Base-by-base conservation (phyloP, 1,140 invertebrate species). In the Harlomillsia oculata region DNA sequence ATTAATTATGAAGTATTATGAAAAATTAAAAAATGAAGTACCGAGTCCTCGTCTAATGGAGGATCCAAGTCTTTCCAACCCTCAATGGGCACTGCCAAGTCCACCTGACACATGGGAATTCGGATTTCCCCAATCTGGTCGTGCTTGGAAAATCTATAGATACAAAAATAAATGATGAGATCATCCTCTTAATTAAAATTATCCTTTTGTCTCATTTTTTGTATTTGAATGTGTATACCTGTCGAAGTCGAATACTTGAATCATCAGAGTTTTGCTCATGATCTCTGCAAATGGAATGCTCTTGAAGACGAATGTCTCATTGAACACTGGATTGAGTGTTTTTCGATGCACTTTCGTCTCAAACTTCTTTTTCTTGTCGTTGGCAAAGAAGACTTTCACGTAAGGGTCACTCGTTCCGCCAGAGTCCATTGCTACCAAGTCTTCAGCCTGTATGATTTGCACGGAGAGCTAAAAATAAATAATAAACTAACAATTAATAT, bases 391-490 rank as follows among this genome's bases (percentile, higher is more conserved):
- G 5, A 89, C 78, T 72, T 89, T 89, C 37, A 90, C 82, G 69
- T 89, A 91, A 0, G 88, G 87, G 74, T 91, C 87, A 46, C 85
- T 87, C 60, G 87, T 88, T 18, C 85, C 86, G 0, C 81, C 82
- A 55, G 87, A 82, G 68, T 89, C 87, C 60, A 62, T 62, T 3
- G 60, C 60, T 45, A 57, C 48, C 5, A 62, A 46, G 4, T 62
- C 60, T 30, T 49, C 60, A 14, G 55, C 50, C 40, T 53, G 34
- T 29, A 62, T 57, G 41, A 62, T 58, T 49, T 44, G 45, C 50
- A 62, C 60, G 14, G 60, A 50, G 25, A 62, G 39, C 60, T 62
- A 25, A 14, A 53, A 30, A 49, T 26, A 37, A 3, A 37, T 5
- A 32, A 49, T 49, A 18, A 13, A 23, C 1, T 26, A 26, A 20